Evolutionary conservation across 1,140 invertebrate genomes (phyloP).

Genomic region (Teleopsis dalmanni): DNA sequence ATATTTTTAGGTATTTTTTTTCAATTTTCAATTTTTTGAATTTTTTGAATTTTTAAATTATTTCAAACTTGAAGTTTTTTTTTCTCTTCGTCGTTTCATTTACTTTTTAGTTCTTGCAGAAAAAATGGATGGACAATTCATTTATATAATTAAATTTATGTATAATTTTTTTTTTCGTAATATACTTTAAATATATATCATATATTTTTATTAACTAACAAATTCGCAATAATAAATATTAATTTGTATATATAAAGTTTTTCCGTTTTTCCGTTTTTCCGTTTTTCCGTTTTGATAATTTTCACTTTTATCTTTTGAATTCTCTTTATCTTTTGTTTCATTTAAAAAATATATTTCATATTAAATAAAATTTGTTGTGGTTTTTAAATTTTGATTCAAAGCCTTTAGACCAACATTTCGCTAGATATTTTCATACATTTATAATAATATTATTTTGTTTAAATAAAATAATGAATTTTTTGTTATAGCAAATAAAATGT

Average conservation of each 20-base stretch:
- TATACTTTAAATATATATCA: slow-evolving; percentile 7
- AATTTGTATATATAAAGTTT: slow-evolving; percentile 1
- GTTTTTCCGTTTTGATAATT: not conserved
- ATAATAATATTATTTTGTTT: too few relatives aligned
- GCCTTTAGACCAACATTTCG: too few relatives aligned
- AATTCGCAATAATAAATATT: slow-evolving; percentile 8
- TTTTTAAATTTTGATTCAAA: not conserved
- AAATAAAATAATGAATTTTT: too few relatives aligned
- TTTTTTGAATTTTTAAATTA: slow-evolving; percentile 4
- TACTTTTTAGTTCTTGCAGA: slow-evolving; percentile 11
- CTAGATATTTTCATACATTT: too few relatives aligned
- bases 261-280: not conserved
- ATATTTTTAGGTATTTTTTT: too few relatives aligned
- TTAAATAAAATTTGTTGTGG: not conserved
- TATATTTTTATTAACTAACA: slow-evolving; percentile 6
- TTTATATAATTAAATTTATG: too few relatives aligned
- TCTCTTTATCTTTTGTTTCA: too few relatives aligned
- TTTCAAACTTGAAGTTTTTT: too few relatives aligned
- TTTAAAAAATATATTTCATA: too few relatives aligned
- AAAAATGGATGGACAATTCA: slow-evolving; percentile 17
- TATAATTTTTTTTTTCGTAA: slow-evolving; percentile 5
- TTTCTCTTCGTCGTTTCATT: too few relatives aligned
- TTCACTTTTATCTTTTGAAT: not conserved
- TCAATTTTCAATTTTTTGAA: not conserved
- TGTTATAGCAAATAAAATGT: too few relatives aligned